phyloP scores from a whole-genome alignment of 2,797 vertebrate species.

The Momotus momota region DNA sequence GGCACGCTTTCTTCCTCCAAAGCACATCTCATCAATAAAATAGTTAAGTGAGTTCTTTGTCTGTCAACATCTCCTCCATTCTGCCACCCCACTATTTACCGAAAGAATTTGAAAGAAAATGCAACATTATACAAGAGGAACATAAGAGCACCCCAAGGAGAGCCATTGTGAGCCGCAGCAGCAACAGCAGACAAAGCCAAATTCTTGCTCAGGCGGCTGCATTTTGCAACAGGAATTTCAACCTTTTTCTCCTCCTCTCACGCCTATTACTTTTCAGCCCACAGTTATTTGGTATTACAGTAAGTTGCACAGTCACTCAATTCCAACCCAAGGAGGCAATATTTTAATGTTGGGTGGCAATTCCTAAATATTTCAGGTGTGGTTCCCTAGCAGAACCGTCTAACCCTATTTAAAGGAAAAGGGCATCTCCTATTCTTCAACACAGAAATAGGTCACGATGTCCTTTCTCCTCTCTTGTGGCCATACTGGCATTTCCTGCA shows the following conservation, averaged over 20 bases:
- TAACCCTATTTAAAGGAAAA: neutral
- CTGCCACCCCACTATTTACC: neutral
- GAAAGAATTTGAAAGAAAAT: neutral
- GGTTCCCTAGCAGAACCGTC: neutral
- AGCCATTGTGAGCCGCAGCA: neutral
- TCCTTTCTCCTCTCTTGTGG: neutral
- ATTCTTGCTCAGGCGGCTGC: neutral
- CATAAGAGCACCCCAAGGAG: neutral
- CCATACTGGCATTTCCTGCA: rapidly evolving
- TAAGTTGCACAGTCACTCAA: neutral
- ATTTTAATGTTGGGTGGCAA: neutral
- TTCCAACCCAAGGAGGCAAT: neutral
- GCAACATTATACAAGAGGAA: neutral
- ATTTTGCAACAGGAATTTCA: neutral
- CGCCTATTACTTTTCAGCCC: neutral
- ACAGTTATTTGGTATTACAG: neutral
- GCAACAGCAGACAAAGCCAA: rapidly evolving
- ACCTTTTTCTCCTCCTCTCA: neutral
- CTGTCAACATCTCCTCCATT: neutral
- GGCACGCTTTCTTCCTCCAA: neutral
- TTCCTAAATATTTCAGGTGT: neutral
- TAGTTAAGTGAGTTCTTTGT: neutral
- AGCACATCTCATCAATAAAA: neutral
- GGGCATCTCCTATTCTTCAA: neutral
- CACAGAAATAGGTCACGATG: neutral